A percentile compares a stretch with the other conserved stretches of the same genome.
Conservation (phyloP, 2,113 vertebrate genomes). For the Myanophis thanlyinensis region DNA sequence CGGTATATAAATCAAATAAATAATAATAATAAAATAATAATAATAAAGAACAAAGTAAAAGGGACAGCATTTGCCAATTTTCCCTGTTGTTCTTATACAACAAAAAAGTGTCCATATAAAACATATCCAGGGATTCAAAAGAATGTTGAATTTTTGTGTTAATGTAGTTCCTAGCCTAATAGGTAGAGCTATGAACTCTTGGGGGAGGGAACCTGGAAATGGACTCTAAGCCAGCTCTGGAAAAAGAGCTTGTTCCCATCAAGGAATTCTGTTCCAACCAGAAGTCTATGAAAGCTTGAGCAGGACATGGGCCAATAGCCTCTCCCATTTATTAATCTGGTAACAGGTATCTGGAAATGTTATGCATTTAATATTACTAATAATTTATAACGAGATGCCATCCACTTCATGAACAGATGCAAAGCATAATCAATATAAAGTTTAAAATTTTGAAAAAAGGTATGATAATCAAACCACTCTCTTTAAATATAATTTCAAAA, state of each 20-base stretch:
- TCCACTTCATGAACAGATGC: background rate
- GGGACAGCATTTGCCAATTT: background rate
- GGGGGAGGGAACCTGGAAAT: background rate
- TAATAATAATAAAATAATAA: too few species aligned
- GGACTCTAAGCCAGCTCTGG: background rate
- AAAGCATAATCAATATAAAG: background rate
- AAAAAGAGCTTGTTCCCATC: background rate
- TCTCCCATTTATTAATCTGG: conserved; percentile 6
- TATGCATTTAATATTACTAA: conserved; percentile 27
- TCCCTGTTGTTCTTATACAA: background rate
- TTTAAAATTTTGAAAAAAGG: background rate
- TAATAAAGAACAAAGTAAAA: background rate
- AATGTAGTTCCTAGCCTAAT: background rate
- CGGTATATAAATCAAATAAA: too few species aligned
- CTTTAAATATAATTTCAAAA: background rate
- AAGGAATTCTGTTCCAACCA: background rate
- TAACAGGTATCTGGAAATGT: conserved; percentile 47
- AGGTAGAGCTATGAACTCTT: background rate
- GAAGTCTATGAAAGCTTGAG: background rate
- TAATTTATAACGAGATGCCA: background rate
- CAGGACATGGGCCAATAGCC: background rate
- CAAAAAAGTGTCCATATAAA: background rate
- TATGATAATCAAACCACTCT: background rate
- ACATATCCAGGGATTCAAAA: background rate
- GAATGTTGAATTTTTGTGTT: background rate